Conservation (phyloP, 2,113 vertebrate genomes). For the Picathartes gymnocephalus region DNA sequence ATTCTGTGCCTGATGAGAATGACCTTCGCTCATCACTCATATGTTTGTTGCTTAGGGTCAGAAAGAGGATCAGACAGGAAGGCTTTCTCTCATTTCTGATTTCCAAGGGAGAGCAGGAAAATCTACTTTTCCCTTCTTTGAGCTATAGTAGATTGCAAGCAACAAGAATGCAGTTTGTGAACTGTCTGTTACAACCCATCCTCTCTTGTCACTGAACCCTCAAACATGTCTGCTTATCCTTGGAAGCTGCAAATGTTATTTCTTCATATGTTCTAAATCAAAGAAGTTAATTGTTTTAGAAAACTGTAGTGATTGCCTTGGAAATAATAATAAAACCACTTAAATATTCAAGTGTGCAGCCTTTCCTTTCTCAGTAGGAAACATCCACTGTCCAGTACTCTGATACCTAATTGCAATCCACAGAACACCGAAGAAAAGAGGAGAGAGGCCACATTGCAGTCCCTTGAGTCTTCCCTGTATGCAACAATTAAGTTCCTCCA, state of each 20-base stretch:
- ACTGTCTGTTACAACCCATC: not conserved
- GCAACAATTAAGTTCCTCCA: constrained; percentile 4
- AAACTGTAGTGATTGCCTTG: not conserved
- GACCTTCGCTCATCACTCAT: not conserved
- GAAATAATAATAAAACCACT: not conserved
- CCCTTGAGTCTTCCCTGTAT: not conserved
- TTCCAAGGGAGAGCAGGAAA: not conserved
- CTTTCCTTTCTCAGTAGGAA: constrained; percentile 7
- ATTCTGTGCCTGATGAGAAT: not conserved
- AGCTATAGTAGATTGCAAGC: not conserved
- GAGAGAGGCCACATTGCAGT: not conserved
- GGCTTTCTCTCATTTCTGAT: not conserved
- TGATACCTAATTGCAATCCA: not conserved
- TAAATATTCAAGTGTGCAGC: not conserved
- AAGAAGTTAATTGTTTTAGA: not conserved
- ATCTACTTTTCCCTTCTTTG: not conserved
- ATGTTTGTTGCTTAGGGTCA: not conserved
- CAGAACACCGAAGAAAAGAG: not conserved
- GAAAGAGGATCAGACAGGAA: not conserved
- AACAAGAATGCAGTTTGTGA: not conserved
- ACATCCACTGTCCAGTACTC: not conserved
- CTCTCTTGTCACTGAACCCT: not conserved
- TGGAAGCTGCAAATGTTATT: not conserved
- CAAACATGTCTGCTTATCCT: not conserved
- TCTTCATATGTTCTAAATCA: not conserved